Conservation (phyloP, 2,113 vertebrate genomes). For the Cephalopterus ornatus region DNA sequence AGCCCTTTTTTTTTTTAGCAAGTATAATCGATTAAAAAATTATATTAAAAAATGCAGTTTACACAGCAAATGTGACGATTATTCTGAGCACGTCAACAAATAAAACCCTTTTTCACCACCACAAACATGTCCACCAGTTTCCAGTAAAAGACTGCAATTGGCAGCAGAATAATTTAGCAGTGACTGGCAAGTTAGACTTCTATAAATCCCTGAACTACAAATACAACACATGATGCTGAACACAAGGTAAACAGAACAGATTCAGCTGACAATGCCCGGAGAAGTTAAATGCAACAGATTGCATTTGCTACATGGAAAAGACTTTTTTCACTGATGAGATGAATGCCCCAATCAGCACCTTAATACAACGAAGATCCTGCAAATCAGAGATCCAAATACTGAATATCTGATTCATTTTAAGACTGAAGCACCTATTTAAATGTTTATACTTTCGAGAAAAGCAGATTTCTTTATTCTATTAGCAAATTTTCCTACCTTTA, state of each 20-base stretch:
- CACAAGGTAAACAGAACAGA: neutral
- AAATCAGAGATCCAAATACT: neutral
- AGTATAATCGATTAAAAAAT: neutral
- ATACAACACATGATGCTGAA: neutral
- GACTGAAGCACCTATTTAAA: neutral
- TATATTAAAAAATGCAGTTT: neutral
- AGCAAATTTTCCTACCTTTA: constrained; percentile 15
- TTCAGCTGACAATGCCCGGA: neutral
- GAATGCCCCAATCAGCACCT: neutral
- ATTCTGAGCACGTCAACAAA: neutral
- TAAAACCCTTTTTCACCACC: neutral
- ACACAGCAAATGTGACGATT: neutral
- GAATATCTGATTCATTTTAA: neutral
- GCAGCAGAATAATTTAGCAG: neutral
- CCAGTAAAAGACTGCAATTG: neutral
- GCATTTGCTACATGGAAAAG: neutral
- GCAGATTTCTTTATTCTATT: neutral
- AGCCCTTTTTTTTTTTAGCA: neutral
- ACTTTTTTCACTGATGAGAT: neutral
- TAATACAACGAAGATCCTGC: neutral
- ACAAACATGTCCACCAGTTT: neutral
- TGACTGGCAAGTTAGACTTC: neutral
- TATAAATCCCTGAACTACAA: neutral
- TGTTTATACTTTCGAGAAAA: neutral
- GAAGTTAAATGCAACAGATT: neutral